These are phyloP conservation scores for Panthera tigris DNA, from an alignment of 2,113 vertebrate genomes.

Conservation along the genomic window DNA sequence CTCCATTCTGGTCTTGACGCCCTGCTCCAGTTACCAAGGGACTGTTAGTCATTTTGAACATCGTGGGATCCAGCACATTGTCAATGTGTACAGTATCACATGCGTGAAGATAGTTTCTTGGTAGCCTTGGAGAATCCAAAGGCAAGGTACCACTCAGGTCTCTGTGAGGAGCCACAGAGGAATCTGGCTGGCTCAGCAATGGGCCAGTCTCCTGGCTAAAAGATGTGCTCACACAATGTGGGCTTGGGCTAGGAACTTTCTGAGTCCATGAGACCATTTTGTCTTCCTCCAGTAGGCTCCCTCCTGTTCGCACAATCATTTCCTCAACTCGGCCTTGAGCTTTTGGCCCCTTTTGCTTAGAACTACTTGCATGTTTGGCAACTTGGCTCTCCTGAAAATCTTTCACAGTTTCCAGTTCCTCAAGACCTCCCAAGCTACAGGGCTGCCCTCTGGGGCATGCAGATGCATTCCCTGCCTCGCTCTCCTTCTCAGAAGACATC, in stretches of 20 bases:
- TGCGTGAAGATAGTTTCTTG: background rate
- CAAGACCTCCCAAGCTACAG: slow-evolving; percentile 5
- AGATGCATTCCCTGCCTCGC: background rate
- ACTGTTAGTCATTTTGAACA: background rate
- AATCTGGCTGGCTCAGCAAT: background rate
- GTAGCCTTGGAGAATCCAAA: background rate
- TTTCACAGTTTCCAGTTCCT: background rate
- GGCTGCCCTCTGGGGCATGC: slow-evolving; percentile 30
- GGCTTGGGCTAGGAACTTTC: slow-evolving; percentile 22
- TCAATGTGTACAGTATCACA: background rate
- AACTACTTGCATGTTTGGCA: background rate
- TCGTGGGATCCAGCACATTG: slow-evolving; percentile 13
- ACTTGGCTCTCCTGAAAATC: slow-evolving; percentile 56
- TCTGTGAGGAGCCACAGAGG: background rate
- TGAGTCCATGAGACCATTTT: background rate
- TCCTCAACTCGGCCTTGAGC: slow-evolving; percentile 23
- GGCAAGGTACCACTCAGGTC: background rate
- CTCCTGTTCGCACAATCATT: background rate
- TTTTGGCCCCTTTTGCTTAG: slow-evolving; percentile 38
- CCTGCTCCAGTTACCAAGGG: background rate
- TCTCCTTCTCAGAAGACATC: slow-evolving; percentile 35
- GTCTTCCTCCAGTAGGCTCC: background rate
- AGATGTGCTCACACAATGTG: background rate
- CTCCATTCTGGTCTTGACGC: background rate
- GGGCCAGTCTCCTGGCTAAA: background rate